Evolutionary conservation across 2,888 invertebrate species (phyloP).

Genomic region (Atethmia centrago): DNA sequence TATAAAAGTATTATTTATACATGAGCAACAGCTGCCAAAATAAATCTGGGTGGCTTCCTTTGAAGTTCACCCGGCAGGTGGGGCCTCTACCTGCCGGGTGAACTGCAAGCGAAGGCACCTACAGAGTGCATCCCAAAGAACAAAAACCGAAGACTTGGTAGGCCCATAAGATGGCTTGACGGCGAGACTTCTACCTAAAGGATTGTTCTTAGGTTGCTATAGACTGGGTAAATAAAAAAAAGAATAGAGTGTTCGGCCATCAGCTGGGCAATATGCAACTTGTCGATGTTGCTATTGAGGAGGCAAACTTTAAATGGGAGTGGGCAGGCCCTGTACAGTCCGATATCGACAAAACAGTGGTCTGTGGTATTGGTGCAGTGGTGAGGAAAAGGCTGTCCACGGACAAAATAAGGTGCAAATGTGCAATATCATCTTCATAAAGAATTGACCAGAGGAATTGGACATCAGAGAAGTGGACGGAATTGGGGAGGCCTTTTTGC

Average conservation of each 20-base stretch:
- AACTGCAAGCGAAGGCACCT: not conserved
- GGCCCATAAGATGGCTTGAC: no score
- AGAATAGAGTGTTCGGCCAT: not conserved
- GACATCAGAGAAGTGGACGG: no score
- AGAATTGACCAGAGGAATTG: not conserved
- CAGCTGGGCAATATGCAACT: not conserved
- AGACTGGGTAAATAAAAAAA: not conserved
- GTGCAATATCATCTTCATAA: not conserved
- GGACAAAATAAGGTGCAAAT: no score
- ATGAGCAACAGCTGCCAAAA: not conserved
- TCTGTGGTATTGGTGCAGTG: not conserved
- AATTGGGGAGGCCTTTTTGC: not conserved
- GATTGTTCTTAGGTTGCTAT: not conserved
- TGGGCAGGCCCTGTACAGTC: no score
- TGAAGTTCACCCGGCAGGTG: no score
- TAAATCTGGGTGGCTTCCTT: no score
- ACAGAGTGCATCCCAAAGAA: no score
- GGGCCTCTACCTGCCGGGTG: not conserved
- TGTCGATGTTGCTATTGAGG: no score
- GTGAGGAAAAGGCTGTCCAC: not conserved
- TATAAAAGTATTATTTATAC: slow-evolving; percentile 11
- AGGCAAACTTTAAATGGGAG: not conserved
- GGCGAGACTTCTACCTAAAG: not conserved
- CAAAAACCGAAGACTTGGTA: not conserved
- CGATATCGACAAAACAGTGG: no score